Base-by-base conservation (phyloP, 2,888 invertebrate genomes). In the Carcina quercana region DNA sequence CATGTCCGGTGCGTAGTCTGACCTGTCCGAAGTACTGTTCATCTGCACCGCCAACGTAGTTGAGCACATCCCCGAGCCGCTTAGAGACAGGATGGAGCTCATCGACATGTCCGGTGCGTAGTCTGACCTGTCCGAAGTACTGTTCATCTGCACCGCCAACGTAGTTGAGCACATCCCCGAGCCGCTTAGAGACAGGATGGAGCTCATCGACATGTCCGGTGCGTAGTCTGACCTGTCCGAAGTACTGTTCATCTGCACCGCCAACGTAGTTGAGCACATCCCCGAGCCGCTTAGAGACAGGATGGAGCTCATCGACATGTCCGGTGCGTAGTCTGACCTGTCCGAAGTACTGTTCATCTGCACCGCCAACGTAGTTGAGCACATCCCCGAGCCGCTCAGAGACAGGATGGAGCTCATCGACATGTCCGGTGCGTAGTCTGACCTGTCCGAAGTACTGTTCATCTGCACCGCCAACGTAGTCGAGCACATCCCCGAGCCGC, bases 331-430 rank as follows among this genome's bases (percentile, higher is more conserved):
- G n/a, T n/a, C n/a, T n/a, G 99, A 99, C 79, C 80, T 99, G 32
- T 98, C 98, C 0, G 94, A 94, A 66, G 96, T 99, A 19, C 82
- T 99, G 13, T 99, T 99, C 68, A 98, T 99, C 58, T 98, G 98
- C 67, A 99, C 99, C 0, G 99, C 99, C 7, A 99, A 99, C 73
- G 89, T 97, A 0, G 87, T 92, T 0, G 97, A 98, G 24, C 95
- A 95, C 0, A 99, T 99, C 51, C 98, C 99, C 0, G 98, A 98
- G 61, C 98, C 99, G 1, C 80, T 99, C 22, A 78, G 95, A 21
- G 99, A 99, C 72, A 88, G 99, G 43, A 99, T 99, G 99, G 99
- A 99, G 74, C 92, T 99, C 86, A 99, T 99, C 43, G 96, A 98
- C 60, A 97, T 99, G 88, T 98, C 98, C 0, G 95, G 94, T 59